A percentile compares a stretch with the other conserved stretches of the same genome.
Evolutionary conservation across 2,797 vertebrate species (phyloP).

Genomic region (Pelobates cultripes): DNA sequence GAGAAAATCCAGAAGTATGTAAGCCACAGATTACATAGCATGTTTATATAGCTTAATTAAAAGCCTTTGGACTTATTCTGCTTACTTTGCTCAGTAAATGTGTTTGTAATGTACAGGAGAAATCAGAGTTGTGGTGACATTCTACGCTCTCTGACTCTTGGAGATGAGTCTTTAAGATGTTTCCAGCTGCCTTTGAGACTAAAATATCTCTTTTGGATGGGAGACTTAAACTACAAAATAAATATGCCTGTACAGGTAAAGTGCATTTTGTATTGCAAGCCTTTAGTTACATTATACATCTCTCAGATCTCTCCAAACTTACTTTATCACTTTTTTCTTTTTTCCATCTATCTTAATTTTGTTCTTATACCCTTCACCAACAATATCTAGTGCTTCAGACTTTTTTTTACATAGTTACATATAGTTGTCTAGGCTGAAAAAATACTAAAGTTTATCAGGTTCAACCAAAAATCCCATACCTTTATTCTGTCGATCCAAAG

Average conservation of each 20-base stretch:
- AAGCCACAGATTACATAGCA: background rate
- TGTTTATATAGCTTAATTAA: background rate
- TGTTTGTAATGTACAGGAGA: conserved; percentile 67
- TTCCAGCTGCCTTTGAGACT: conserved; percentile 83
- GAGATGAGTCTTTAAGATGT: conserved; percentile 75
- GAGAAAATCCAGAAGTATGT: conserved; percentile 70
- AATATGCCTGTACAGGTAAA: conserved; percentile 80
- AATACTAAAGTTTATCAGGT: no score
- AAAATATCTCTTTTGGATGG: conserved; percentile 84
- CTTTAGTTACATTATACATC: background rate
- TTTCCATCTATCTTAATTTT: no score
- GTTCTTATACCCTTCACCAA: no score
- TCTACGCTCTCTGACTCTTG: conserved; percentile 78
- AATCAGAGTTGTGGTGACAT: conserved; percentile 85
- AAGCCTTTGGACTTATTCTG: background rate
- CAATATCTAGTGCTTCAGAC: no score
- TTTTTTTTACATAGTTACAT: no score
- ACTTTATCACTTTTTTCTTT: no score
- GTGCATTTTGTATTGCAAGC: background rate
- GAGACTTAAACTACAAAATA: conserved; percentile 84
- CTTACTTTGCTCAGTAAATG: background rate
- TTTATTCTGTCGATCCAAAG: no score
- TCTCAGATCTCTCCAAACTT: no score
- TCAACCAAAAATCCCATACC: no score
- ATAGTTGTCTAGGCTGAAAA: no score